Conservation (phyloP, 2,113 vertebrate species). For the Empidonax traillii region DNA sequence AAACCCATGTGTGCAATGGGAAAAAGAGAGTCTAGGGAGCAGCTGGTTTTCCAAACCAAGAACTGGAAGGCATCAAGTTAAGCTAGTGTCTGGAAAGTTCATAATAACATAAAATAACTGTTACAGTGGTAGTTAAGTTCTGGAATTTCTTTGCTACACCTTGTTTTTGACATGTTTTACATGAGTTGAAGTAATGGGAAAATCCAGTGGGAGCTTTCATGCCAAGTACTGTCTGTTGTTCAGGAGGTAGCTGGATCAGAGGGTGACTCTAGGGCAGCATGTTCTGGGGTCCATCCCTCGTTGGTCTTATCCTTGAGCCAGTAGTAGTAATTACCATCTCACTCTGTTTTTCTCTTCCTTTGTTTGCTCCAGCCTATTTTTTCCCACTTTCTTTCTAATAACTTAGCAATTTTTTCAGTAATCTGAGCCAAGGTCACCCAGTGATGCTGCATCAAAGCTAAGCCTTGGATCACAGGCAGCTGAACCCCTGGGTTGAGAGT, state of each 20-base stretch:
- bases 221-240: neutral
- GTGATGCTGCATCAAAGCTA: neutral
- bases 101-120: neutral
- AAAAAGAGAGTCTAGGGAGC: neutral
- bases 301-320: neutral
- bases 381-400: neutral
- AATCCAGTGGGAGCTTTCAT: neutral
- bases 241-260: neutral
- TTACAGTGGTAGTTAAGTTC: neutral
- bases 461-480: neutral
- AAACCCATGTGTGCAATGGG: neutral
- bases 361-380: neutral
- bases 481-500: neutral
- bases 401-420: neutral
- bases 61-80: neutral
- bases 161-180: neutral
- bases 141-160: neutral
- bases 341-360: neutral
- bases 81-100: neutral
- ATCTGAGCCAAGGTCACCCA: neutral
- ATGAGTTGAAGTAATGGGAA: neutral
- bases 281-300: neutral
- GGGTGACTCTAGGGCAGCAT: neutral
- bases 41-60: neutral
- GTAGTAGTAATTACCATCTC: neutral